Base-by-base conservation (phyloP, 1,140 invertebrate genomes). In the Trichonephila clavipes region DNA sequence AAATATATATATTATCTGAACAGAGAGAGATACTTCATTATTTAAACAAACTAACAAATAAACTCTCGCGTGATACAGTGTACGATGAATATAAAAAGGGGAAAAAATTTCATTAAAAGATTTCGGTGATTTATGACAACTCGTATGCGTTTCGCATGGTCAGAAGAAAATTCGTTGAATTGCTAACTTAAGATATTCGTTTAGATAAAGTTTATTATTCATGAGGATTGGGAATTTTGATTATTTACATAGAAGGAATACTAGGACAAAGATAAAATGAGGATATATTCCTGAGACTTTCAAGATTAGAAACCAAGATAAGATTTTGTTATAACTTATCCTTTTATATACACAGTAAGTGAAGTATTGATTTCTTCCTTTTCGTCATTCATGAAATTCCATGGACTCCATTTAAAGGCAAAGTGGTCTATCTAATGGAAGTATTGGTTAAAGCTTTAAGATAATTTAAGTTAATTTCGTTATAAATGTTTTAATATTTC, bases 351-450 rank as follows among this genome's bases (percentile, higher is more conserved):
- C 28, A 4, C 6, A 24, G 85, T n/a, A 87, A 64, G 59, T 87
- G 85, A 51, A 19, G n/a, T 87, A 87, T 87, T 87, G 85, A 87
- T 87, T 87, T 87, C 28, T 87, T 18, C 21, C 58, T 64, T 87
- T 87, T 62, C 85, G n/a, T 51, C 61, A 62, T 87, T 64, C 14
- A 6, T 28, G 40, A 87, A 24, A n/a, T 87, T 34, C 85, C 58
- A 8, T 14, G n/a, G 19, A 19, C 24, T 12, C 8, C 2, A 3
- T 34, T 85, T 18, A 51, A 28, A 28, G 82, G 51, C 21, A 51
- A 58, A 85, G 16, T 77, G 72, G 28, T 77, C 7, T 64, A 18
- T 64, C 62, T 0, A 19, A 2, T 19, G 16, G 62, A 21, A 64
- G 51, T 12, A 10, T 51, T 51, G 7, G 51, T 51, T 51, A 51